phyloP scores from a whole-genome alignment of 2,113 vertebrate genomes.

The Lucifuga dentata region DNA sequence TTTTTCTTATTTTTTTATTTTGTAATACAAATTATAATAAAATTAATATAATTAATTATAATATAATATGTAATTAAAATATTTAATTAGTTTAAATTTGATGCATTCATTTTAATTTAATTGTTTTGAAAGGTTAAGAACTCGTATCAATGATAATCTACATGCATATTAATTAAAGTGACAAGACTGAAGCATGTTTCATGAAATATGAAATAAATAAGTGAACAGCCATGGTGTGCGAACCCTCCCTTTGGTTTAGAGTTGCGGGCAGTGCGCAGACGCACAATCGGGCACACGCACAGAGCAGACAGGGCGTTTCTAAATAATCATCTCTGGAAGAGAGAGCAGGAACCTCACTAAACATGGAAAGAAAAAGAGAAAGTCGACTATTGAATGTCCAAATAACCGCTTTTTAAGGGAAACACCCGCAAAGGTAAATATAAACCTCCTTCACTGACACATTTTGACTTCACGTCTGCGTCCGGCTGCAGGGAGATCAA shows the following conservation, averaged over 20 bases:
- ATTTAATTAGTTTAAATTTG: no score
- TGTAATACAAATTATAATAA: no score
- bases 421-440: conserved; percentile 37
- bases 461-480: background rate
- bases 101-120: no score
- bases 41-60: no score
- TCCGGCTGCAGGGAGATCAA: background rate
- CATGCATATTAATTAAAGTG: no score
- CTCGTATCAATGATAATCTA: no score
- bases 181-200: no score
- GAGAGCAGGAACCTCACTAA: conserved; percentile 6
- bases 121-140: no score
- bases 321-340: background rate
- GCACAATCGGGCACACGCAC: conserved; percentile 7
- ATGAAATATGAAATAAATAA: no score
- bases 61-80: no score
- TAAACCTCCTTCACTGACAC: background rate
- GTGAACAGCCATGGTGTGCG: background rate
- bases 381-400: conserved; percentile 22
- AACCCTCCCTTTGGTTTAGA: background rate
- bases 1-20: no score
- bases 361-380: conserved; percentile 43
- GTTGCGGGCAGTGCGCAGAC: conserved; percentile 43
- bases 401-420: conserved; percentile 21
- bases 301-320: conserved; percentile 58